Evolutionary conservation across 2,113 vertebrate genomes (phyloP).

Genomic region (Rousettus leschenaultii): DNA sequence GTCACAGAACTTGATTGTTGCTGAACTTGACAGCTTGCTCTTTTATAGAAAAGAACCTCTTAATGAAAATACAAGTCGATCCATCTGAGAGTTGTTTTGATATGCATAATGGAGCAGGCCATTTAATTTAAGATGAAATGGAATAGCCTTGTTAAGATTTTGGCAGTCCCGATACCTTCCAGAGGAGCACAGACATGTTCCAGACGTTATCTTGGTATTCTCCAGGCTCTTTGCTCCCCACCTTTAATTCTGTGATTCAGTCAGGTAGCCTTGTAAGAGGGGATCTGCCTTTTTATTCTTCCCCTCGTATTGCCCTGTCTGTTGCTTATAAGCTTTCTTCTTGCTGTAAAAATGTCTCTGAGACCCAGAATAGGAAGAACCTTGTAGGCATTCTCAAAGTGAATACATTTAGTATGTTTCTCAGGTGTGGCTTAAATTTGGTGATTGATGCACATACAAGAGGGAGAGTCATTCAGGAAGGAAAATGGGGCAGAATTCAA

Average conservation of each 20-base stretch:
- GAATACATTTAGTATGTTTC: slow-evolving; percentile 29
- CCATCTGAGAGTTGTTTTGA: slow-evolving; percentile 52
- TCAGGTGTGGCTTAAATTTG: background rate
- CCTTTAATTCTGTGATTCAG: background rate
- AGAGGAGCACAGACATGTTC: background rate
- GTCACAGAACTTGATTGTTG: slow-evolving; percentile 7
- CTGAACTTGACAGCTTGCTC: slow-evolving; percentile 24
- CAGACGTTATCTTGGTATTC: background rate
- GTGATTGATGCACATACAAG: background rate
- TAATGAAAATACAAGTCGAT: slow-evolving; percentile 55
- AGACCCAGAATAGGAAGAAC: background rate
- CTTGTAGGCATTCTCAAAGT: background rate
- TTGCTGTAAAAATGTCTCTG: background rate
- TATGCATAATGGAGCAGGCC: slow-evolving; percentile 25
- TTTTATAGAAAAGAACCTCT: slow-evolving; percentile 47
- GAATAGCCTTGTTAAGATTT: slow-evolving; percentile 41
- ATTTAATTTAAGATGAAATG: slow-evolving; percentile 65
- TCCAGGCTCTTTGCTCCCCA: background rate
- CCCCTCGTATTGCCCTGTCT: background rate
- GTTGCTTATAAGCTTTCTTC: background rate
- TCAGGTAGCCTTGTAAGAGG: background rate
- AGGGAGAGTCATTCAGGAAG: background rate
- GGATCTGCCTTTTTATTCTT: background rate
- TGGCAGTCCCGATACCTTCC: background rate
- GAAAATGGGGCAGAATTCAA: slow-evolving; percentile 2